Evolutionary conservation across 2,888 invertebrate genomes (phyloP), one percentile per base, ranked within the genome.

Genomic region (Gymnocheta viridis): DNA sequence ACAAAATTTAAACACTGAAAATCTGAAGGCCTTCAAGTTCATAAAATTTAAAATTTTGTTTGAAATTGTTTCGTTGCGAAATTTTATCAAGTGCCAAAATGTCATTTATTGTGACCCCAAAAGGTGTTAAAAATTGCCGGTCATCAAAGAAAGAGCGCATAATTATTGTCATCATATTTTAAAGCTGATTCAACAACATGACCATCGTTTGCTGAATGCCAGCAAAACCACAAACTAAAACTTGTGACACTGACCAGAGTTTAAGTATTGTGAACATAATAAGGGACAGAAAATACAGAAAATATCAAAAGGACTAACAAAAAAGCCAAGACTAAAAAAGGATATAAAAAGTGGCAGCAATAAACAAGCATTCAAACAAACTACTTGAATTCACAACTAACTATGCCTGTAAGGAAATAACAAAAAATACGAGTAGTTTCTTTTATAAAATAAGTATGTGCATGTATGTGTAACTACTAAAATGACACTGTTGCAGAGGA

Each of bases 401-500:
- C n/a, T n/a, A n/a, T 17, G 38, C 2, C 60, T 22, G 14, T 5
- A 22, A n/a, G 38, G 19, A 47, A 9, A 17, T 9, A 60, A 60
- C 6, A 38, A 38, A 35, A 38, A 10, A 58, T n/a, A n/a, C n/a
- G n/a, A n/a, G n/a, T n/a, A n/a, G n/a, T n/a, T n/a, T n/a, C n/a
- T n/a, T n/a, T n/a, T n/a, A 38, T 32, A 51, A 51, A 49, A 79
- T 24, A 79, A 72, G 51, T 54, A 69, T n/a, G 14, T 22, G 9
- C 47, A 19, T 67, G 29, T 7, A 32, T 32, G 7, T 5, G 32
- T 32, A 32, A 9, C 47, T 19, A 19, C 29, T 17, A 35, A 17
- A 22, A 4, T 80, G 69, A 58, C 77, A 73, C 60, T 32, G 44
- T 73, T 38, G 62, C 80, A 72, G 73, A 67, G 69, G 3, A 38